phyloP scores from a whole-genome alignment of 2,888 invertebrate genomes.

The Mesochorus sp. region DNA sequence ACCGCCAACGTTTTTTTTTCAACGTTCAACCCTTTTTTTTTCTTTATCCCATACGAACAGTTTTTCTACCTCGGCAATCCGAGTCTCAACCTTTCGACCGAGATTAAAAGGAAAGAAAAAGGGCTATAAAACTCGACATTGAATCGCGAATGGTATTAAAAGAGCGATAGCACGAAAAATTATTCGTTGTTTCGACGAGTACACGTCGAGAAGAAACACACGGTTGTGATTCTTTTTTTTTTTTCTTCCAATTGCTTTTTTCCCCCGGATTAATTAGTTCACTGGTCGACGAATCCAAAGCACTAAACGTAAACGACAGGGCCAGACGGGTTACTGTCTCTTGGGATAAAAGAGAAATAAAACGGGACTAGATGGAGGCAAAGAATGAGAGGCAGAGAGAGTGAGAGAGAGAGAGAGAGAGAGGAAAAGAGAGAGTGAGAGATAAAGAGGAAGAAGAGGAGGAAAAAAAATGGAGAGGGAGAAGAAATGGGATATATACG shows the following conservation, averaged over 20 bases:
- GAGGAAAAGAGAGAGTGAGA: slow-evolving; percentile 28
- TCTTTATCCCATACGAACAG: background rate
- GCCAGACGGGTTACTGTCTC: slow-evolving; percentile 36
- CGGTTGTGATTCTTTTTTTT: background rate
- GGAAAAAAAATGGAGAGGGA: slow-evolving; percentile 31
- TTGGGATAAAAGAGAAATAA: slow-evolving; percentile 14
- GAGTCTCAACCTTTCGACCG: background rate
- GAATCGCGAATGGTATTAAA: too few relatives aligned
- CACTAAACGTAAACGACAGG: slow-evolving; percentile 57
- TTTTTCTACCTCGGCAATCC: background rate
- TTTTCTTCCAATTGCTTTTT: background rate
- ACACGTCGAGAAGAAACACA: background rate
- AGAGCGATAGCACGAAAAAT: too few relatives aligned
- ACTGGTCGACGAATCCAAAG: slow-evolving; percentile 48
- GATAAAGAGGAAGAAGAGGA: slow-evolving; percentile 53
- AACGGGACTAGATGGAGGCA: slow-evolving; percentile 8
- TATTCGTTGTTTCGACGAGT: background rate
- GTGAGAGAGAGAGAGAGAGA: slow-evolving; percentile 24
- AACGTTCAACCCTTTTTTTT: slow-evolving; percentile 18
- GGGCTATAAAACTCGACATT: too few relatives aligned
- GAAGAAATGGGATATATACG: slow-evolving; percentile 59
- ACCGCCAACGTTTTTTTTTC: slow-evolving; percentile 16
- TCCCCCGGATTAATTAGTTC: slow-evolving; percentile 59
- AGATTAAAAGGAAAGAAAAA: too few relatives aligned
- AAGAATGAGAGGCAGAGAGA: background rate